A percentile compares a stretch with the other conserved stretches of the same genome.
These are phyloP conservation scores for Cephus cinctus DNA, from an alignment of 1,140 invertebrate genomes.

Conservation along the genomic window DNA sequence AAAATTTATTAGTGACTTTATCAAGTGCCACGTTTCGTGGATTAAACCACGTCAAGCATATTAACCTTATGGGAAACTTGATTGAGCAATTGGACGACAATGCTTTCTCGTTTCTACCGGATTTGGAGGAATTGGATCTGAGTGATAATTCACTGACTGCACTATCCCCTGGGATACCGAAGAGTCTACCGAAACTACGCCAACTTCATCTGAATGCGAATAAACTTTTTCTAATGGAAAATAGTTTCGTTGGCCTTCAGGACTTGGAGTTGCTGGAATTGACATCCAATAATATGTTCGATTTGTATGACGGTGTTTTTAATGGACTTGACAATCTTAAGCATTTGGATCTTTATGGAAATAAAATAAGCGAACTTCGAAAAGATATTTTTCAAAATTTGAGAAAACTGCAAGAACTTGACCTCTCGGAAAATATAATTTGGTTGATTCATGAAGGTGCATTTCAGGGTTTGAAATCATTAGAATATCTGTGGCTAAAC, in stretches of 20 bases:
- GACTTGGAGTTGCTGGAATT: neutral
- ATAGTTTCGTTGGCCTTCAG: neutral
- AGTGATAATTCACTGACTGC: neutral
- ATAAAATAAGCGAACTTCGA: neutral
- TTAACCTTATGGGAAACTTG: neutral
- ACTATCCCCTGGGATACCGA: neutral
- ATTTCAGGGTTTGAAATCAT: neutral
- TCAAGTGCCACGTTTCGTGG: neutral
- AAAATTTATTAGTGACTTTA: neutral
- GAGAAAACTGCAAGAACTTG: neutral
- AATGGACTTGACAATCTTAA: neutral
- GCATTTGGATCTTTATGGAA: neutral
- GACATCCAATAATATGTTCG: neutral
- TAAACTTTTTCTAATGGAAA: neutral
- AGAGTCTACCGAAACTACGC: neutral
- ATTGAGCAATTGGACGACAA: neutral
- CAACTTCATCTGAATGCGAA: neutral
- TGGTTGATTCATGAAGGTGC: neutral
- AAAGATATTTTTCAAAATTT: neutral
- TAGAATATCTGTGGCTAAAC: neutral
- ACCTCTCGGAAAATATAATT: neutral
- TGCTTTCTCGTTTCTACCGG: neutral
- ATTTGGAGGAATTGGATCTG: constrained; percentile 1
- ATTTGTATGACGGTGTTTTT: neutral
- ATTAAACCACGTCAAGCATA: neutral